Evolutionary conservation across 2,113 vertebrate genomes (phyloP).

Genomic region (Garra rufa): DNA sequence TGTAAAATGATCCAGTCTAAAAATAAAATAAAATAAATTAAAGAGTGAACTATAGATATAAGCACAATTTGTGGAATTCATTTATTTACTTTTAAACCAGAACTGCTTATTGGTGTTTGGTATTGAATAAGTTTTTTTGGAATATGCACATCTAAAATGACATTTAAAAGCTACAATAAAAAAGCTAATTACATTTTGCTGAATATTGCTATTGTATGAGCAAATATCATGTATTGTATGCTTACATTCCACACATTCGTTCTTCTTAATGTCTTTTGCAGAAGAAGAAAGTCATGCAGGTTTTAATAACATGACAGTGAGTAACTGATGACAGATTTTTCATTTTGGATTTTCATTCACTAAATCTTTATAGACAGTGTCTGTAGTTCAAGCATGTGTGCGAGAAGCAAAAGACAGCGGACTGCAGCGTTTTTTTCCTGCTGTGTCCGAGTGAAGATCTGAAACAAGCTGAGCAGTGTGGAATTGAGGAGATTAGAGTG

Average conservation of each 20-base stretch:
- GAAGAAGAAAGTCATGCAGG: neutral
- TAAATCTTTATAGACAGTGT: neutral
- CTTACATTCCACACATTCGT: neutral
- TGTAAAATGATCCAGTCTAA: neutral
- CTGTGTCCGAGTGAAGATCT: neutral
- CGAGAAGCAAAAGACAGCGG: neutral
- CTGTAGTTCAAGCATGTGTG: neutral
- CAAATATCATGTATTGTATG: neutral
- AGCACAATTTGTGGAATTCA: no score
- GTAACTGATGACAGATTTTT: neutral
- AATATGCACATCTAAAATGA: no score
- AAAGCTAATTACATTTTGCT: no score
- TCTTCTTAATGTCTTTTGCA: neutral
- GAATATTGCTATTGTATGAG: no score
- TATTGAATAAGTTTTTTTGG: no score
- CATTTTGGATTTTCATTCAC: no score
- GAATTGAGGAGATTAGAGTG: conserved; percentile 71
- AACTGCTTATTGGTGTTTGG: no score
- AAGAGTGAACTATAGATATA: no score
- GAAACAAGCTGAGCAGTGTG: conserved; percentile 60
- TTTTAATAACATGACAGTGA: neutral
- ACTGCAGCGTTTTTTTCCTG: conserved; percentile 60
- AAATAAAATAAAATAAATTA: neutral
- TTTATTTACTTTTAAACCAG: no score
- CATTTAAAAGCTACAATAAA: no score